These are phyloP conservation scores for Urocolius indicus DNA, from an alignment of 2,113 vertebrate species.

Conservation along the genomic window DNA sequence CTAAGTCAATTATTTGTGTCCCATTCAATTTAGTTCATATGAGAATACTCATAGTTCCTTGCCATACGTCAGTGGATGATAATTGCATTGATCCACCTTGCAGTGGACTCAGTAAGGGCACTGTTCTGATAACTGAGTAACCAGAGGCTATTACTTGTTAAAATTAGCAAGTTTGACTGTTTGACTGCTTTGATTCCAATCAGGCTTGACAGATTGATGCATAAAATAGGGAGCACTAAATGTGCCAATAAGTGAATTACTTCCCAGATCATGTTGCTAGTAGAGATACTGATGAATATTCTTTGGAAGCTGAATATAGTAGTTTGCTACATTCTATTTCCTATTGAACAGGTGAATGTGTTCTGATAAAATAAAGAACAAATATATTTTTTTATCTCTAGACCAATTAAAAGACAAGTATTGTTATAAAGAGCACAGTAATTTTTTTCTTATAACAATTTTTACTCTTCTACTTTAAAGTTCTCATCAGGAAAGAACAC, in stretches of 20 bases:
- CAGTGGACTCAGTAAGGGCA: conserved; percentile 19
- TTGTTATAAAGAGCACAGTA: background rate
- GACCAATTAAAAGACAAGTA: background rate
- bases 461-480: background rate
- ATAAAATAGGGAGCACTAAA: conserved; percentile 12
- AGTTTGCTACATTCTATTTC: background rate
- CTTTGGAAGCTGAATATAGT: background rate
- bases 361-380: background rate
- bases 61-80: conserved; percentile 63
- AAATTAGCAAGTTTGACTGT: conserved; percentile 36
- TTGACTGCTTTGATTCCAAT: conserved; percentile 38
- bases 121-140: conserved; percentile 21
- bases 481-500: background rate
- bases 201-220: conserved; percentile 35
- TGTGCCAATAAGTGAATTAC: conserved; percentile 58
- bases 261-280: conserved; percentile 23
- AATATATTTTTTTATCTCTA: background rate
- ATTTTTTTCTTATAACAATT: background rate
- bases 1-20: conserved; percentile 71
- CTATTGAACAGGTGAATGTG: background rate
- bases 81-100: conserved; percentile 68
- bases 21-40: conserved; percentile 60
- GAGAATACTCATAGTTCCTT: conserved; percentile 26
- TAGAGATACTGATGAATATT: conserved; percentile 36
- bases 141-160: background rate